Evolutionary conservation across 2,888 invertebrate genomes (phyloP).

Genomic region (Watsonalla binaria): DNA sequence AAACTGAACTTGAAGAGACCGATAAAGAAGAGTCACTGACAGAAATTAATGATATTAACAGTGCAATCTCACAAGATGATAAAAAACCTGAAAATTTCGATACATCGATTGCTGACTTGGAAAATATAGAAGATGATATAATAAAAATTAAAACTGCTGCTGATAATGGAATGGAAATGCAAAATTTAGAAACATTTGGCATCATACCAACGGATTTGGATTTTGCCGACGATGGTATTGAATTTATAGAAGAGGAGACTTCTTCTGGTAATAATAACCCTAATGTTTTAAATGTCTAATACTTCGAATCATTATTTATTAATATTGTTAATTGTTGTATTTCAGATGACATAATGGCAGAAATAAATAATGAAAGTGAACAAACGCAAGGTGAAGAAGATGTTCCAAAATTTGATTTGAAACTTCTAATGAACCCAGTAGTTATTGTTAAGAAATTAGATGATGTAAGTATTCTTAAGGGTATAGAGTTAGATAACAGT

Average conservation of each 20-base stretch:
- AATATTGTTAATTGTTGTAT: background rate
- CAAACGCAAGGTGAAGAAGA: slow-evolving; percentile 10
- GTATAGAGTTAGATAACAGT: slow-evolving; percentile 9
- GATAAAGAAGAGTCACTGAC: background rate
- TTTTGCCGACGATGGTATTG: slow-evolving; percentile 47
- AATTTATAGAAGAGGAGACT: slow-evolving; percentile 33
- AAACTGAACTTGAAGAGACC: background rate
- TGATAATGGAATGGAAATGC: slow-evolving; percentile 1
- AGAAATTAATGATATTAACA: background rate
- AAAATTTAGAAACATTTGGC: slow-evolving; percentile 2
- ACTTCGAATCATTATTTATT: background rate
- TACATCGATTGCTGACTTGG: background rate
- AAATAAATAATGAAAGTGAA: slow-evolving; percentile 5
- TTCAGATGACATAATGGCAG: background rate
- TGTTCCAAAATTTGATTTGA: slow-evolving; percentile 46
- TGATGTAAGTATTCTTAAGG: slow-evolving; percentile 42
- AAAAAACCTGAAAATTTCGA: background rate
- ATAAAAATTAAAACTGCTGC: slow-evolving; percentile 11
- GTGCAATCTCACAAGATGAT: slow-evolving; percentile 1
- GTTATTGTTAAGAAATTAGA: slow-evolving; percentile 58
- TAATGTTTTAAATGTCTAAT: background rate
- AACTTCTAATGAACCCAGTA: slow-evolving; percentile 54
- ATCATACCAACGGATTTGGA: slow-evolving; percentile 22
- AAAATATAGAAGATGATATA: slow-evolving; percentile 19
- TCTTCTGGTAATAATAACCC: slow-evolving; percentile 2